phyloP scores from a whole-genome alignment of 53 echinoderm and acorn worm species.

The Echinarachnius parma region DNA sequence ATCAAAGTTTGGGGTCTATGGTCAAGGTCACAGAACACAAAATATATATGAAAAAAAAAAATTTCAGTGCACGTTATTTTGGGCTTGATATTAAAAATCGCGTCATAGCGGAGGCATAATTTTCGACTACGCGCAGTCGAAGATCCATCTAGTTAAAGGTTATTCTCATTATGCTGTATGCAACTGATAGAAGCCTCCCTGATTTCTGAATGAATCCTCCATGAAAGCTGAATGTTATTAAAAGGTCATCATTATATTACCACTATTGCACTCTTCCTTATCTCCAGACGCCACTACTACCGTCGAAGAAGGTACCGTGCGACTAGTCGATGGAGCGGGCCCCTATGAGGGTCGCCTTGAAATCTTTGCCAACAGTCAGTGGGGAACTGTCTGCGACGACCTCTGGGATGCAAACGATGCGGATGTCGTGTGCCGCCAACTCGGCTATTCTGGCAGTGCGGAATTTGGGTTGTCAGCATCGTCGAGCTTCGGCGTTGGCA shows the following conservation, averaged over 20 bases:
- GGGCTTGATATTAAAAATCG: no score
- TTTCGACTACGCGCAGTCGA: no score
- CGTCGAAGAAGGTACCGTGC: background rate
- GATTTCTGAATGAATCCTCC: no score
- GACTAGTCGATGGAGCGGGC: slow-evolving; percentile 23
- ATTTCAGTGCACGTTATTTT: no score
- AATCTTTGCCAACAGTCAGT: background rate
- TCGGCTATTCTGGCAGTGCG: slow-evolving; percentile 7
- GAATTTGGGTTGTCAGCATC: background rate
- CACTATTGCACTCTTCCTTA: background rate
- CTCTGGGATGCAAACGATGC: background rate
- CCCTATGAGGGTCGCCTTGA: slow-evolving; percentile 29
- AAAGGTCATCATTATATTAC: background rate
- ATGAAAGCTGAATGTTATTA: no score
- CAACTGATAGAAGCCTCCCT: no score
- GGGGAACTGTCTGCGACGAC: slow-evolving; percentile 35
- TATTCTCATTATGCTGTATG: no score
- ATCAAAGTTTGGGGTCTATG: no score
- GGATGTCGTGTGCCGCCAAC: slow-evolving; percentile 14
- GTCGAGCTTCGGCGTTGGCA: background rate
- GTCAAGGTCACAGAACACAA: no score
- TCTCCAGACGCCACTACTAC: background rate
- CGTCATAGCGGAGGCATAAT: no score
- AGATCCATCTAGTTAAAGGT: no score
- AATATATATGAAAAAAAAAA: no score